Evolutionary conservation across 2,888 invertebrate species (phyloP).

Genomic region (Baronia brevicornis): DNA sequence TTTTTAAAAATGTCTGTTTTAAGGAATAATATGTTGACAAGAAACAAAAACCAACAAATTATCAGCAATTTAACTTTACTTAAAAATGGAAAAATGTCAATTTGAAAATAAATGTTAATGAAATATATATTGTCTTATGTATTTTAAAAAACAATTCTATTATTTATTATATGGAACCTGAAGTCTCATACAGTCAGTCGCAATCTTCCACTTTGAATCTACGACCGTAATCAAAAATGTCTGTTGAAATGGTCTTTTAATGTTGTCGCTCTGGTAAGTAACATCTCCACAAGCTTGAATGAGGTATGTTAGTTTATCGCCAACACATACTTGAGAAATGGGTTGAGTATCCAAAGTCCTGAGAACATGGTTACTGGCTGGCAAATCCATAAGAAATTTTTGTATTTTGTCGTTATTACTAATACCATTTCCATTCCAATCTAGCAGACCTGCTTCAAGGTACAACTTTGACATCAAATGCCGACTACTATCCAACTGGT

Average conservation of each 20-base stretch:
- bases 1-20: background rate
- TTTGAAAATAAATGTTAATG: no score
- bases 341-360: conserved; percentile 92
- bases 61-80: no score
- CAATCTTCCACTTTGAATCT: conserved; percentile 95
- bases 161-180: conserved; percentile 74
- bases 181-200: conserved; percentile 89
- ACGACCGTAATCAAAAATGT: conserved; percentile 91
- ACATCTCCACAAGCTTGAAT: conserved; percentile 90
- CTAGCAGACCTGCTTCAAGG: conserved; percentile 86
- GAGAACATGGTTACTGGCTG: conserved; percentile 85
- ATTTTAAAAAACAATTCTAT: no score
- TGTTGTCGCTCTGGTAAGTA: conserved; percentile 77
- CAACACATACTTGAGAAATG: conserved; percentile 83
- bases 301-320: conserved; percentile 86
- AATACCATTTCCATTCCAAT: conserved; percentile 95
- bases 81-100: no score
- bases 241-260: conserved; percentile 85
- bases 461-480: conserved; percentile 89
- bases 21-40: no score
- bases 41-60: no score
- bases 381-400: conserved; percentile 89
- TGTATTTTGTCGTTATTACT: conserved; percentile 88
- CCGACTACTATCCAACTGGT: conserved; percentile 89
- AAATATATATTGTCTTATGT: no score